Evolutionary conservation across 2,797 vertebrate species (phyloP).

Genomic region (Esox lucius): DNA sequence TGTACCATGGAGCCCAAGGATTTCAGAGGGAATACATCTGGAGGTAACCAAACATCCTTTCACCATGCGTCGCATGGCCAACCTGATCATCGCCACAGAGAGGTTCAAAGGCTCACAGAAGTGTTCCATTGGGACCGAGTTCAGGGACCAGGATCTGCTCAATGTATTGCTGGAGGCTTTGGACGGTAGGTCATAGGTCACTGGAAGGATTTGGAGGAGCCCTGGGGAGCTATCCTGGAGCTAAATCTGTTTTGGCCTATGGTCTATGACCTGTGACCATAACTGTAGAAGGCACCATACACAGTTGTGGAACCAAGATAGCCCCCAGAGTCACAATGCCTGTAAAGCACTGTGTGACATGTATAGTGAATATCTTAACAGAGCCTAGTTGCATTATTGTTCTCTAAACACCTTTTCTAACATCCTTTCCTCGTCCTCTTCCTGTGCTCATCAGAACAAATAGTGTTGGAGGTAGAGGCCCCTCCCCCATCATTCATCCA

Average conservation of each 20-base stretch:
- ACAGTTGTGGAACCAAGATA: neutral
- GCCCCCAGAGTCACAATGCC: neutral
- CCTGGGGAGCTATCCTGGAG: neutral
- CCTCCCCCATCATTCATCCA: constrained; percentile 5
- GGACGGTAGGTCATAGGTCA: constrained; percentile 57
- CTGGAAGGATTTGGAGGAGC: neutral
- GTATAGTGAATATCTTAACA: neutral
- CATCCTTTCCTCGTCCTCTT: neutral
- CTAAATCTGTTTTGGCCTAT: neutral
- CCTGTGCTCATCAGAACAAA: constrained; percentile 40
- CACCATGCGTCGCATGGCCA: constrained; percentile 49
- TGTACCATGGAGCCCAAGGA: constrained; percentile 20
- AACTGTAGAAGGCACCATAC: neutral
- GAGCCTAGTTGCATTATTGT: neutral
- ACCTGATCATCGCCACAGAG: constrained; percentile 65
- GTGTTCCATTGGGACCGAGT: constrained; percentile 18
- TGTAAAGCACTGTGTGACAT: neutral
- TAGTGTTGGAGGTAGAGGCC: neutral
- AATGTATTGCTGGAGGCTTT: constrained; percentile 53
- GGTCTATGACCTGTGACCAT: neutral
- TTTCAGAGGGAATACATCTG: constrained; percentile 53
- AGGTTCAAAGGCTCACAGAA: constrained; percentile 40
- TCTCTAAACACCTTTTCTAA: neutral
- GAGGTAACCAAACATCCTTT: constrained; percentile 50
- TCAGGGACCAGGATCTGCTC: constrained; percentile 58